Evolutionary conservation across 2,888 invertebrate genomes (phyloP).

Genomic region (Thalpophila matura): DNA sequence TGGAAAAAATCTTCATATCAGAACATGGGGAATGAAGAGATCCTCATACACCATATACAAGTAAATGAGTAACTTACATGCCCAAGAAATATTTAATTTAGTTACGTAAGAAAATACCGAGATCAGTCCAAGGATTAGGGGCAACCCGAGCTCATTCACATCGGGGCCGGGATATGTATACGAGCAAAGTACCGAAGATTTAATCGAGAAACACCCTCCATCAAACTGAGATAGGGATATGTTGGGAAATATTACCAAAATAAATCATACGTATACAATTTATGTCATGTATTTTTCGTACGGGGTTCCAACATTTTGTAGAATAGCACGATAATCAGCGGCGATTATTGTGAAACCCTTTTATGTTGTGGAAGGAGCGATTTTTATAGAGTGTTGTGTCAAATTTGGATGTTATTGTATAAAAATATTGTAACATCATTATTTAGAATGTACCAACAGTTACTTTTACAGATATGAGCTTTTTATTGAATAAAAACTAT

Average conservation of each 20-base stretch:
- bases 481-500: too few relatives aligned
- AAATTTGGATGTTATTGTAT: too few relatives aligned
- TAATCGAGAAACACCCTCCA: slow-evolving; percentile 50
- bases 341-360: slow-evolving; percentile 14
- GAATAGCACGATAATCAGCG: slow-evolving; percentile 13
- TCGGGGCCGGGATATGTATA: slow-evolving; percentile 13
- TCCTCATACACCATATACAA: neutral
- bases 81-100: slow-evolving; percentile 45
- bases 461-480: too few relatives aligned
- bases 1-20: slow-evolving; percentile 10
- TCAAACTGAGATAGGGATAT: slow-evolving; percentile 32
- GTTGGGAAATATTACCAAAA: slow-evolving; percentile 41
- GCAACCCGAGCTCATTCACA: slow-evolving; percentile 19
- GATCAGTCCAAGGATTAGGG: slow-evolving; percentile 40
- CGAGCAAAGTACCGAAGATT: slow-evolving; percentile 46
- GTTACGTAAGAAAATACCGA: slow-evolving; percentile 21
- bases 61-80: slow-evolving; percentile 8
- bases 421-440: too few relatives aligned
- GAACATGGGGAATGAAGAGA: neutral
- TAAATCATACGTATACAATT: slow-evolving; percentile 43
- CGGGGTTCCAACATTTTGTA: slow-evolving; percentile 7
- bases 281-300: slow-evolving; percentile 40
- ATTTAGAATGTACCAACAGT: too few relatives aligned
- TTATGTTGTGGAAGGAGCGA: neutral
- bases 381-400: neutral